Evolutionary conservation across 2,113 vertebrate genomes (phyloP).

Genomic region (Carettochelys insculpta): DNA sequence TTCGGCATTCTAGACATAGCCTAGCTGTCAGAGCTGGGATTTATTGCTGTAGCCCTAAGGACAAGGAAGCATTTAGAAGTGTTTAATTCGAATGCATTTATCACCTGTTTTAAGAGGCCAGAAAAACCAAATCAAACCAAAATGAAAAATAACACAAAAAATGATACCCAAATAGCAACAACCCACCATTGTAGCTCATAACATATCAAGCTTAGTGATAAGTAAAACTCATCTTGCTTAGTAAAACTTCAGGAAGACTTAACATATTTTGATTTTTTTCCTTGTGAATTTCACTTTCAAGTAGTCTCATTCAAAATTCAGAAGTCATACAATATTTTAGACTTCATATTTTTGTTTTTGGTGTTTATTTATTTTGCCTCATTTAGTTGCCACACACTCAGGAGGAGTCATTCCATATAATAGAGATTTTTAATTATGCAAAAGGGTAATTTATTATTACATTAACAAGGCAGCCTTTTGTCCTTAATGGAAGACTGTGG

Average conservation of each 20-base stretch:
- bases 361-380: background rate
- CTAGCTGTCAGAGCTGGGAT: background rate
- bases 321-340: background rate
- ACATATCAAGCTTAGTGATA: background rate
- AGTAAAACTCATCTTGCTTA: background rate
- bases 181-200: background rate
- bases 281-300: background rate
- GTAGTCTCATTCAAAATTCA: background rate
- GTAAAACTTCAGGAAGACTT: background rate
- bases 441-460: slow-evolving; percentile 8
- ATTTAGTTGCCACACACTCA: background rate
- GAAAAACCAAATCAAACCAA: background rate
- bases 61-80: background rate
- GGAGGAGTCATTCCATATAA: slow-evolving; percentile 10
- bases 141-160: background rate
- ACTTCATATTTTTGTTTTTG: background rate
- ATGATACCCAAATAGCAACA: background rate
- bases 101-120: background rate
- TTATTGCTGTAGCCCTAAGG: background rate
- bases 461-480: background rate
- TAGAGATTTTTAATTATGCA: slow-evolving; percentile 20
- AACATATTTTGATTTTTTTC: background rate
- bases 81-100: background rate
- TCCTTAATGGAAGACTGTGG: background rate
- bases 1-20: too few species aligned